Evolutionary conservation across 2,888 invertebrate species (phyloP).

Genomic region (Netelia fuscicornis): DNA sequence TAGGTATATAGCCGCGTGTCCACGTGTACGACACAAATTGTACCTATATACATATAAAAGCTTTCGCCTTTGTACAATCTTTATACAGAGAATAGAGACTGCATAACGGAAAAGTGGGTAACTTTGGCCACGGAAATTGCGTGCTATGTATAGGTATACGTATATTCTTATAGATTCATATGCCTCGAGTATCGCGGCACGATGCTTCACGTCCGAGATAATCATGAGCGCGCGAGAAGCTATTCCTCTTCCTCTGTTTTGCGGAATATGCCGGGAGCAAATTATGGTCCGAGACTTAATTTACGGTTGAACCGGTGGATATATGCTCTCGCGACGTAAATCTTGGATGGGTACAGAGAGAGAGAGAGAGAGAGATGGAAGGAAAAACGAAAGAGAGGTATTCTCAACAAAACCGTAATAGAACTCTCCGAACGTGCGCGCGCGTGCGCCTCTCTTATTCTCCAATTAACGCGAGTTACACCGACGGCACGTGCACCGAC

Average conservation of each 20-base stretch:
- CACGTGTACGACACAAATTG: neutral
- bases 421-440: no score
- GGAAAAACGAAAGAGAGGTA: conserved; percentile 52
- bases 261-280: no score
- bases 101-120: conserved; percentile 46
- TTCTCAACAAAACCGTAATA: no score
- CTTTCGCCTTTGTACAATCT: conserved; percentile 3
- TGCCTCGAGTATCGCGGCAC: conserved; percentile 7
- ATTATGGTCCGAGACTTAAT: neutral
- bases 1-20: no score
- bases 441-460: conserved; percentile 38
- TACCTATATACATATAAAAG: neutral
- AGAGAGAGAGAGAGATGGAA: conserved; percentile 7
- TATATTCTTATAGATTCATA: conserved; percentile 13
- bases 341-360: neutral
- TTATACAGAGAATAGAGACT: neutral
- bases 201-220: conserved; percentile 61
- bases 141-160: neutral
- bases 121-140: conserved; percentile 23
- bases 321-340: neutral
- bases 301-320: neutral
- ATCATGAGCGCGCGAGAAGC: conserved; percentile 69
- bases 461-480: neutral
- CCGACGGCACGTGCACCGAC: neutral
- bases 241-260: conserved; percentile 5